phyloP scores from a whole-genome alignment of 2,888 invertebrate species.

The Cotesia congregata region DNA sequence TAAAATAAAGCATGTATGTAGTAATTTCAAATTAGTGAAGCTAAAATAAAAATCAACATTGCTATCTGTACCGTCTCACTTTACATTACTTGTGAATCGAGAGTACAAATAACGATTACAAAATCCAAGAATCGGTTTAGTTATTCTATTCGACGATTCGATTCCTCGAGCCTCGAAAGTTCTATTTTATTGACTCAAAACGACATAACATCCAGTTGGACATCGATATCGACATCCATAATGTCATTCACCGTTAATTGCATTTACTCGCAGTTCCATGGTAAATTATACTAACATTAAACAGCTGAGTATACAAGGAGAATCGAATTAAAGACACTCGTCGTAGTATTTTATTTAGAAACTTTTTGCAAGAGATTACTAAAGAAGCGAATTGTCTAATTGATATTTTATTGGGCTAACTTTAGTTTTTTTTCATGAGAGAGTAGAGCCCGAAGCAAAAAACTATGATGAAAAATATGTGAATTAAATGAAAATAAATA shows the following conservation, averaged over 20 bases:
- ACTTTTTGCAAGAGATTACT: neutral
- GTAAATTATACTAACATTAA: too few species aligned
- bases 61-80: neutral
- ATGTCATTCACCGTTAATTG: conserved; percentile 5
- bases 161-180: conserved; percentile 62
- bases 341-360: neutral
- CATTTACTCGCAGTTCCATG: neutral
- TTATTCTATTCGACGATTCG: conserved; percentile 29
- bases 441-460: neutral
- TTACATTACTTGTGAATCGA: conserved; percentile 32
- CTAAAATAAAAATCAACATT: neutral
- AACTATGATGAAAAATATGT: conserved; percentile 1
- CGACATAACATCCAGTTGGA: neutral
- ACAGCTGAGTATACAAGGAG: neutral
- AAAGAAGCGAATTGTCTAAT: neutral
- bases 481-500: conserved; percentile 17
- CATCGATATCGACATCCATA: conserved; percentile 12
- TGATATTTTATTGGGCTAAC: conserved; percentile 4
- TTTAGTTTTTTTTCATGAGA: neutral
- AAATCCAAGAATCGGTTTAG: conserved; percentile 56
- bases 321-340: neutral
- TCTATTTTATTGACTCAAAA: conserved; percentile 37
- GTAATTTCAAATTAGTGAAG: neutral
- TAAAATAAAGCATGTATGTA: conserved; percentile 14
- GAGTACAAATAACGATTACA: conserved; percentile 56